Base-by-base conservation (phyloP, 2,113 vertebrate genomes). In the Herpetotheres cachinnans region DNA sequence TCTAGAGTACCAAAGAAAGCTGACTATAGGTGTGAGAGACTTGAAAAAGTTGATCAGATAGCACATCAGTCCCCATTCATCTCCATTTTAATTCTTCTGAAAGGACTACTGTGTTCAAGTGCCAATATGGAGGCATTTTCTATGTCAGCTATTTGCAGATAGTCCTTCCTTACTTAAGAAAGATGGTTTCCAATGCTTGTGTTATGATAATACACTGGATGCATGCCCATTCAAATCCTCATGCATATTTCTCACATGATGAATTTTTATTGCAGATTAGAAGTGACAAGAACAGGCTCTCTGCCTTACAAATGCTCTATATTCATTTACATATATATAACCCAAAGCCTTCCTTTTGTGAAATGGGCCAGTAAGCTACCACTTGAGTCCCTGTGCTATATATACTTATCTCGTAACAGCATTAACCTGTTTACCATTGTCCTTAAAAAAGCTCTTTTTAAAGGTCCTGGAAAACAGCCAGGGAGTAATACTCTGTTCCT, bases 281-380 rank as follows among this genome's bases (percentile, higher is more conserved):
- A 94, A 93, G 38, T 67, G 90, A 90, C 86, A 95, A 97, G 88
- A 95, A 92, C 90, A 95, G 79, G 20, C 59, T 82, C 67, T 95
- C 67, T 95, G 86, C 72, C 80, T 93, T 86, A 90, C 91, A 97
- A 96, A 90, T 83, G 26, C 5, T 81, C 13, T 89, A 13, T 67
- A 84, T 89, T 78, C 5, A 92, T 96, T 97, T 97, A 86, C 97
- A 90, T 92, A 92, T 83, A 90, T 84, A 95, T 97, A 83, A 73
- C n/a, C 50, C 59, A 90, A 90, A 81, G 55, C 22, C 30, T 89
- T 92, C 79, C 36, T 69, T 70, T 90, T 89, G 55, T 91, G 76
- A 95, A 92, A 92, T 84, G 72, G 76, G 7, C 63, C 71, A 61
- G 38, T 80, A 90, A 94, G 52, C 50, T 86, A 90, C 49, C 36